Percentiles rank a stretch among this genome's conserved stretches.
Conservation (phyloP, 2,888 invertebrate genomes). For the Corythucha ciliata region DNA sequence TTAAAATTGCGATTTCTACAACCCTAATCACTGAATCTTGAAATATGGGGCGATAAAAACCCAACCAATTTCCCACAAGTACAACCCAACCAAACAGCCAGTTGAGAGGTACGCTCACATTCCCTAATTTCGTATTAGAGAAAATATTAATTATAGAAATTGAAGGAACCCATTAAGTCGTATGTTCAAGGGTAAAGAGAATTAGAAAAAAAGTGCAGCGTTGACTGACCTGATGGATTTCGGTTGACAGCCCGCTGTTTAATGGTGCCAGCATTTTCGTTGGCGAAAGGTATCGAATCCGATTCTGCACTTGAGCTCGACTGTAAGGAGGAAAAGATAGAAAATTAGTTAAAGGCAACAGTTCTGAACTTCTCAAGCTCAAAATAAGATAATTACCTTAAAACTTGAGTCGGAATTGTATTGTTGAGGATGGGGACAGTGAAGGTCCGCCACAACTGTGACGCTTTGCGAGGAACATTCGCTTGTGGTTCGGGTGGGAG, state of each 20-base stretch:
- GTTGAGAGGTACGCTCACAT: no score
- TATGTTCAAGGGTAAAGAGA: neutral
- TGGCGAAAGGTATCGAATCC: constrained; percentile 93
- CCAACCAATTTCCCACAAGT: no score
- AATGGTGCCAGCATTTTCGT: constrained; percentile 97
- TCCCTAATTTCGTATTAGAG: no score
- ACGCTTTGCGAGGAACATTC: constrained; percentile 27
- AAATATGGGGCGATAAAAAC: no score
- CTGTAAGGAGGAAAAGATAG: constrained; percentile 44
- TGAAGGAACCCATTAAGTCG: neutral
- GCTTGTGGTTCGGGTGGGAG: constrained; percentile 44
- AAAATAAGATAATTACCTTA: constrained; percentile 49
- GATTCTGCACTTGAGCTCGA: constrained; percentile 93
- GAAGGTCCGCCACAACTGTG: constrained; percentile 38
- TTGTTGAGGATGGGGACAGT: constrained; percentile 31
- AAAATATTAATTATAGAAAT: no score
- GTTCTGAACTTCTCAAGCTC: neutral
- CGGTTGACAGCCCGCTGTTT: constrained; percentile 60
- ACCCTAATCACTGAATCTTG: no score
- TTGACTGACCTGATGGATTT: constrained; percentile 33
- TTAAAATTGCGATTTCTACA: no score
- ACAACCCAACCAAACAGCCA: no score
- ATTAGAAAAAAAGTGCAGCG: neutral
- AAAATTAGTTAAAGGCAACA: constrained; percentile 18
- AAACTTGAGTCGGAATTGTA: constrained; percentile 70